Evolutionary conservation across 2,888 invertebrate species (phyloP).

Genomic region (Idaea dimidiata): DNA sequence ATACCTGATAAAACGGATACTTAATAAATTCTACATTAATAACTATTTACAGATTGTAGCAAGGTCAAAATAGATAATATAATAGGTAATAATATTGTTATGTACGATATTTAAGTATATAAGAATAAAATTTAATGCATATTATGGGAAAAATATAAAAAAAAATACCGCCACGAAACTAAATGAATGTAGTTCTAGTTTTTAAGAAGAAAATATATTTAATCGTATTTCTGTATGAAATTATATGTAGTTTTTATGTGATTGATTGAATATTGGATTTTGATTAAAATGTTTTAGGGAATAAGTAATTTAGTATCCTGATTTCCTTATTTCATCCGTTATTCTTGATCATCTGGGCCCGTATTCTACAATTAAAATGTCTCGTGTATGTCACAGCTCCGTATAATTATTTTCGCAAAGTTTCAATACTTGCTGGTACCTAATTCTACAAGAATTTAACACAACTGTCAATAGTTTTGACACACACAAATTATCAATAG

Average conservation of each 20-base stretch:
- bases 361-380: neutral
- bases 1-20: conserved; percentile 71
- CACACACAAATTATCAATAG: no score
- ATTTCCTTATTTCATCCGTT: conserved; percentile 31
- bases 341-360: neutral
- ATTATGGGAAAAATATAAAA: conserved; percentile 73
- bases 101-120: conserved; percentile 59
- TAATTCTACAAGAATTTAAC: no score
- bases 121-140: conserved; percentile 72
- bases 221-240: conserved; percentile 81
- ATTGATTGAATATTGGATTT: conserved; percentile 75
- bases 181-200: conserved; percentile 69
- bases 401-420: no score
- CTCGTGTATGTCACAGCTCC: no score
- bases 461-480: no score
- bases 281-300: conserved; percentile 77
- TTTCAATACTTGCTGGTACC: no score
- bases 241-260: conserved; percentile 81
- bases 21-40: conserved; percentile 39
- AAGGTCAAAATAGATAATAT: conserved; percentile 44
- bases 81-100: conserved; percentile 44
- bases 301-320: conserved; percentile 54
- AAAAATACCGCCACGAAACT: conserved; percentile 66
- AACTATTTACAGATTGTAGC: conserved; percentile 66
- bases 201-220: conserved; percentile 77